Conservation (phyloP, 2,888 invertebrate species). For the Invenusta paracnida region DNA sequence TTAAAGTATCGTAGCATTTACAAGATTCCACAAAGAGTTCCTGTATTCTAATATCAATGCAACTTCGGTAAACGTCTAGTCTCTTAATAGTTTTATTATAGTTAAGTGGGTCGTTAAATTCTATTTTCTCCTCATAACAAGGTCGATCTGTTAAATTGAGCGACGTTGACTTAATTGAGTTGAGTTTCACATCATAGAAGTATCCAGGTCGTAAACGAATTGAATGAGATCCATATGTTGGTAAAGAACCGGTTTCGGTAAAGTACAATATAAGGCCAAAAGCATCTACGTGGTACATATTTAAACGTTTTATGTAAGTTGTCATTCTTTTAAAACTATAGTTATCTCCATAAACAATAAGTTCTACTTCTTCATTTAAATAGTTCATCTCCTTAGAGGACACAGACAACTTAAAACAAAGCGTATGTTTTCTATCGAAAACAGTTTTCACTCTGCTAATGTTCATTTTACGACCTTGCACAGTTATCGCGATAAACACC, state of each 20-base stretch:
- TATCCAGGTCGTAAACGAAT: not conserved
- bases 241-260: not conserved
- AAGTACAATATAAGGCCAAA: not conserved
- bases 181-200: not conserved
- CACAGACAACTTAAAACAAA: no score
- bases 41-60: not conserved
- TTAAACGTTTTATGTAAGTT: no score
- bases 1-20: not conserved
- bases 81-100: not conserved
- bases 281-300: no score
- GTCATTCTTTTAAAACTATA: no score
- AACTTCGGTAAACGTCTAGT: not conserved
- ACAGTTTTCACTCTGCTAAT: no score
- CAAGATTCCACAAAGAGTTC: not conserved
- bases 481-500: no score
- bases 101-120: not conserved
- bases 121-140: not conserved
- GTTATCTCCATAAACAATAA: no score
- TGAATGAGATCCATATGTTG: not conserved
- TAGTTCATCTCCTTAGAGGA: no score
- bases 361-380: no score
- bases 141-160: not conserved
- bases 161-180: not conserved
- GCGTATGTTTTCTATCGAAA: no score
- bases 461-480: no score